A percentile compares a stretch with the other conserved stretches of the same genome.
These are phyloP conservation scores for Cotesia typhae DNA, from an alignment of 1,140 invertebrate species.

Conservation along the genomic window DNA sequence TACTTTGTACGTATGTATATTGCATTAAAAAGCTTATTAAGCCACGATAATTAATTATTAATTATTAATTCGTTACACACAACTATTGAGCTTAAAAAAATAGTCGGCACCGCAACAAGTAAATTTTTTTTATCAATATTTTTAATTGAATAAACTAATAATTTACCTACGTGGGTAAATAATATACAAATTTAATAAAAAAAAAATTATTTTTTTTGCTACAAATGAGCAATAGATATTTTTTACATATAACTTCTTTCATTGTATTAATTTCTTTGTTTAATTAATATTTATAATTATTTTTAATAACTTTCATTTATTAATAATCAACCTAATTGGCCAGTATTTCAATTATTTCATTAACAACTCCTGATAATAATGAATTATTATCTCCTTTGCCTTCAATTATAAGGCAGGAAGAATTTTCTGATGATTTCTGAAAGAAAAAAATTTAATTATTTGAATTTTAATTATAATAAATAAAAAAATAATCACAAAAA, in stretches of 20 bases:
- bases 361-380: slow-evolving; percentile 58
- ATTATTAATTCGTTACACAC: not conserved
- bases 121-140: not conserved
- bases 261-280: not conserved
- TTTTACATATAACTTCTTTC: slow-evolving; percentile 7
- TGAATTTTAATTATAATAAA: slow-evolving; percentile 15
- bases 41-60: not conserved
- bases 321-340: slow-evolving; percentile 32
- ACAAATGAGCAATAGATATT: slow-evolving; percentile 33
- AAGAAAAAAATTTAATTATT: slow-evolving; percentile 43
- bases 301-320: not conserved
- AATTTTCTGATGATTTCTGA: slow-evolving; percentile 52
- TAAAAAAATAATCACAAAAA: slow-evolving; percentile 21
- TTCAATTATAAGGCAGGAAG: slow-evolving; percentile 54
- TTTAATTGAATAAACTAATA: not conserved
- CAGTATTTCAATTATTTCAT: slow-evolving; percentile 57
- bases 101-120: not conserved
- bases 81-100: not conserved
- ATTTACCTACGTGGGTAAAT: slow-evolving; percentile 1
- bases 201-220: slow-evolving; percentile 14
- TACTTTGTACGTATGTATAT: slow-evolving; percentile 26
- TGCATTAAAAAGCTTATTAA: not conserved
- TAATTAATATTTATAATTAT: slow-evolving; percentile 16
- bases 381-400: slow-evolving; percentile 64
- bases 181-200: slow-evolving; percentile 26